A percentile compares a stretch with the other conserved stretches of the same genome.
Evolutionary conservation across 2,888 invertebrate genomes (phyloP).

Genomic region (Gari tellinella): DNA sequence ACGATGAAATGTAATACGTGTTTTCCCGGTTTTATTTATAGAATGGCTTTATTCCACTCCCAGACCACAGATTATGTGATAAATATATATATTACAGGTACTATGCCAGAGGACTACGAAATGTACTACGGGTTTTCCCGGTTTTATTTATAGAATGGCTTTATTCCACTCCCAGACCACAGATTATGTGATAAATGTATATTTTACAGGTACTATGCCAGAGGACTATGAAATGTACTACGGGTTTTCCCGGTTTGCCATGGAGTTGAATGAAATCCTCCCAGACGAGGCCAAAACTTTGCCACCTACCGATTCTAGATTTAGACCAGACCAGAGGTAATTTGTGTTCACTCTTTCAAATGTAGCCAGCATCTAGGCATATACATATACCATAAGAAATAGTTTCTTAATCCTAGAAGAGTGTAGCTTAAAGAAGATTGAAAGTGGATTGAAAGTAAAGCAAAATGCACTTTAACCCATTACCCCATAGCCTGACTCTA

Average conservation of each 20-base stretch:
- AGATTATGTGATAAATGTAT: no score
- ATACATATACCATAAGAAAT: no score
- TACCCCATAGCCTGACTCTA: no score
- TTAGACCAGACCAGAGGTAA: constrained; percentile 89
- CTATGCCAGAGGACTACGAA: constrained; percentile 92
- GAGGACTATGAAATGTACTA: constrained; percentile 92
- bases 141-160: constrained; percentile 92
- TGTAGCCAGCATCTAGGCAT: no score
- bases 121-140: constrained; percentile 93
- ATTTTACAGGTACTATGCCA: constrained; percentile 89
- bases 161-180: no score
- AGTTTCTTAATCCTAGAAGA: no score
- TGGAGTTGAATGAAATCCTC: constrained; percentile 91
- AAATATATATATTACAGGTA: constrained; percentile 85
- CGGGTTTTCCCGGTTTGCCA: constrained; percentile 93
- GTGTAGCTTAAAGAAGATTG: no score
- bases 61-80: no score
- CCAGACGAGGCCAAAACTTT: constrained; percentile 86
- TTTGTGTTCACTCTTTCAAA: no score
- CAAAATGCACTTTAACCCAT: no score
- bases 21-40: constrained; percentile 91
- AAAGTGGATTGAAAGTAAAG: no score
- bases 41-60: no score
- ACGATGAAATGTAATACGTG: constrained; percentile 92
- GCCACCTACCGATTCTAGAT: constrained; percentile 91